These are phyloP conservation scores for Pipistrellus nathusii DNA, from an alignment of 2,797 vertebrate genomes.

Conservation along the genomic window DNA sequence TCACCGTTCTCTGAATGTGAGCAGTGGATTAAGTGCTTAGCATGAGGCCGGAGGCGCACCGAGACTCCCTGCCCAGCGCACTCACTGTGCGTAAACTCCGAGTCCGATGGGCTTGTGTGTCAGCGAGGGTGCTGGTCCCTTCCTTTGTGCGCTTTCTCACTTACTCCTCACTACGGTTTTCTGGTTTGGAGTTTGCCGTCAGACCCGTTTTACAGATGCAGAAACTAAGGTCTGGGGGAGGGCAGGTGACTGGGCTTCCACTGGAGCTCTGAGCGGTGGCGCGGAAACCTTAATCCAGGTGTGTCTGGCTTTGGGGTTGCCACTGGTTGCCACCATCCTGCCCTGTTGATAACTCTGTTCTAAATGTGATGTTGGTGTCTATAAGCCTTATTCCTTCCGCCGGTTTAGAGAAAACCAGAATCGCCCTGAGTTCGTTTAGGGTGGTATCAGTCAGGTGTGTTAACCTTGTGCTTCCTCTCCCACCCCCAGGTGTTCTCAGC, in stretches of 20 bases:
- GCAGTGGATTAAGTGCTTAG: background rate
- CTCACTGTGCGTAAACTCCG: background rate
- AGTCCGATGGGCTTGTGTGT: background rate
- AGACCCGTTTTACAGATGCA: background rate
- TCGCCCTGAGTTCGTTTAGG: background rate
- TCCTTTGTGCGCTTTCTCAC: background rate
- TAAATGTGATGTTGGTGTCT: background rate
- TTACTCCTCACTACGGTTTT: background rate
- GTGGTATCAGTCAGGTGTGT: background rate
- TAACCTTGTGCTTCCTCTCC: background rate
- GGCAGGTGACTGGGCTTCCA: background rate
- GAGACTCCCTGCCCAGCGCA: fast-evolving
- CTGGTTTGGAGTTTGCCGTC: background rate
- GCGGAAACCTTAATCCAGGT: background rate
- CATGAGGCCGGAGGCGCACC: fast-evolving
- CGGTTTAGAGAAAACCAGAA: background rate
- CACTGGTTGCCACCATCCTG: background rate
- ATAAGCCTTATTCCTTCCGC: background rate
- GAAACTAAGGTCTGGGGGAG: background rate
- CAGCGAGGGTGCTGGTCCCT: background rate
- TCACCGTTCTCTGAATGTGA: background rate
- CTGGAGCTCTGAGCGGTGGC: background rate
- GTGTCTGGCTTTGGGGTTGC: background rate
- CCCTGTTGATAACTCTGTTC: background rate
- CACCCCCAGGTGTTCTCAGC: background rate